Base-by-base conservation (phyloP, 2,888 invertebrate species). In the Pollenia labialis region DNA sequence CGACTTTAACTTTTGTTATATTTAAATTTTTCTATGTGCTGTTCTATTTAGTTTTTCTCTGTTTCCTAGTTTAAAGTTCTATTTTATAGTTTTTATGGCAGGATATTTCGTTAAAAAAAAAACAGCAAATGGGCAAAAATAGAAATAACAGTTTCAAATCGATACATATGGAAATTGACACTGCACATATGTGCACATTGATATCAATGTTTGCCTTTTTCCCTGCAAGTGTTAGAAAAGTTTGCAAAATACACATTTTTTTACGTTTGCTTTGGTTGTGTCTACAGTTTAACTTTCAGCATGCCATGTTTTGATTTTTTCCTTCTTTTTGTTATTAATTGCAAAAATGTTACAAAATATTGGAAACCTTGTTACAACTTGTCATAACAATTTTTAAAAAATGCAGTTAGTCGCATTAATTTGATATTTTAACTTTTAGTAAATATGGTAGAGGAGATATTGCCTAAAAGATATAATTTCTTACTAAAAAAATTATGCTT, bases 161-260 rank as follows among this genome's bases (percentile, higher is more conserved):
- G 74, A 74, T 62, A 74, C 74, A 50, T 50, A 74, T 74, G 74
- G 50, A 60, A 74, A 60, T 48, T n/a, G 74, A 74, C 60, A 62
- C 16, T 48, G 50, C 48, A 50, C 74, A 12, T 50, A 56, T 60
- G 48, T 50, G 16, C 60, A 48, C 8, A 16, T 9, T 60, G 16
- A 60, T 48, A 23, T 74, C 40, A 8, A 40, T 32, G n/a, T 12
- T 8, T 60, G 48, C 40, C 2, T 48, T 60, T 23, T 32, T 44
- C 48, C 11, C 1, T 18, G 11, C 12, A 42, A 58, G 42, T 72
- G 72, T 72, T 58, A 4, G 16, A 46, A 44, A 40, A 71, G 18
- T 3, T n/a, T 11, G 3, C 9, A 23, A 44, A 9, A 23, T 12
- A 16, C 2, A 54, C n/a, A 32, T 50, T 52, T 40, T 32, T 68